phyloP scores from a whole-genome alignment of 2,113 vertebrate species.

The Accipiter virgatus region DNA sequence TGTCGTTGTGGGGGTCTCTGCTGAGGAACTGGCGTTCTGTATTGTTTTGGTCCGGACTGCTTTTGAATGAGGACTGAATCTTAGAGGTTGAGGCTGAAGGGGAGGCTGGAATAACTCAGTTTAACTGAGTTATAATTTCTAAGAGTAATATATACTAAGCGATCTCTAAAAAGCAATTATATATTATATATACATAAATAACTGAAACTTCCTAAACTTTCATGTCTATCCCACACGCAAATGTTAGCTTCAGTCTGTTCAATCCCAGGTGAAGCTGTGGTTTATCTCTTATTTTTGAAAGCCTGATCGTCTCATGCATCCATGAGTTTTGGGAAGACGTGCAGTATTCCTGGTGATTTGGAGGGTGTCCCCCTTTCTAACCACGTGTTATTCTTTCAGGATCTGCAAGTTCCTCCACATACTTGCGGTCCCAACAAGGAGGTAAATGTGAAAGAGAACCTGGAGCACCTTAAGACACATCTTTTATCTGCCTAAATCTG shows the following conservation, averaged over 20 bases:
- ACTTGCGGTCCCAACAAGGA: not conserved
- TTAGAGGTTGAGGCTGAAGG: not conserved
- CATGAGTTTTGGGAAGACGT: not conserved
- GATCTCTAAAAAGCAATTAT: not conserved
- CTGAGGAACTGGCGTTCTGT: not conserved
- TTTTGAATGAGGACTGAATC: not conserved
- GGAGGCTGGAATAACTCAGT: not conserved
- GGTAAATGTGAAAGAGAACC: not conserved
- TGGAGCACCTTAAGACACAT: not conserved
- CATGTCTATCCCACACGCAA: not conserved
- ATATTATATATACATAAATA: not conserved
- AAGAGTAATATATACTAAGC: not conserved
- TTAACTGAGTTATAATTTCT: not conserved
- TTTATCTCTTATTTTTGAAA: not conserved
- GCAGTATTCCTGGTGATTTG: not conserved
- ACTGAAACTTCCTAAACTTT: not conserved
- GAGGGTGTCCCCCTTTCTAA: not conserved
- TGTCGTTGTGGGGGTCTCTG: not conserved
- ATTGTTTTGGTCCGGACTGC: not conserved
- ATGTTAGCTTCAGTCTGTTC: not conserved
- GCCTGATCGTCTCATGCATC: not conserved
- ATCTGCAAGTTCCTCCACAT: not conserved
- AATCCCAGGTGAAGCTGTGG: not conserved
- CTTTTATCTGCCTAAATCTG: not conserved
- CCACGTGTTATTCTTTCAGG: not conserved